Evolutionary conservation across 2,113 vertebrate species (phyloP).

Genomic region (Paedocypris sp.): DNA sequence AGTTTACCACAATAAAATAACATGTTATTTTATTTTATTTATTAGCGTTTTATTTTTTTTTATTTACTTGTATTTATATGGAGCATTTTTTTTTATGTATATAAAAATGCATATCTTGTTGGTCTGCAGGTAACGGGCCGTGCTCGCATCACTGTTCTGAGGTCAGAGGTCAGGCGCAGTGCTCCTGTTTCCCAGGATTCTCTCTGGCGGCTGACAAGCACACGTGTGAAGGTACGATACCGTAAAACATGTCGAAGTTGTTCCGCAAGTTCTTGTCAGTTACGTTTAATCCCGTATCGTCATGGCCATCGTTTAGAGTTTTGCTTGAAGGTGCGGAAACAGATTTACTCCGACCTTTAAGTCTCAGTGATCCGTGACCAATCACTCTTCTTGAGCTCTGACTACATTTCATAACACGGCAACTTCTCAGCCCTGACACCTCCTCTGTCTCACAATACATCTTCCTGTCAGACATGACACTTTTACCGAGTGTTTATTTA

Average conservation of each 20-base stretch:
- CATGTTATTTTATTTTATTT: too few relatives aligned
- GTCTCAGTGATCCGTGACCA: background rate
- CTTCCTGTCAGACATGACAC: conserved; percentile 1
- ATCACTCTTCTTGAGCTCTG: conserved; percentile 6
- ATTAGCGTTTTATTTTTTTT: background rate
- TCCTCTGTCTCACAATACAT: background rate
- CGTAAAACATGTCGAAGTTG: too few relatives aligned
- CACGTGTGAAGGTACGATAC: conserved; percentile 74
- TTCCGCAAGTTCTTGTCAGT: too few relatives aligned
- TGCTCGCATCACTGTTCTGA: conserved; percentile 71
- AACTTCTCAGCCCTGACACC: background rate
- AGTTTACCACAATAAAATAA: too few relatives aligned
- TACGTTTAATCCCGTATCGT: too few relatives aligned
- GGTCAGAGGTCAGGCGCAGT: conserved; percentile 48
- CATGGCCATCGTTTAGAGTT: too few relatives aligned
- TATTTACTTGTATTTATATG: background rate
- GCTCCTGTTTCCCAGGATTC: conserved; percentile 79
- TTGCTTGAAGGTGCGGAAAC: too few relatives aligned
- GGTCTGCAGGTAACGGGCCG: conserved; percentile 61
- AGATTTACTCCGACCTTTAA: too few relatives aligned
- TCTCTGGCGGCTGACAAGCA: conserved; percentile 65
- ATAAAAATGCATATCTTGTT: too few relatives aligned
- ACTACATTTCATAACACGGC: conserved; percentile 4
- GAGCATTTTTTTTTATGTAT: too few relatives aligned
- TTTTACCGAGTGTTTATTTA: conserved; percentile 1